A percentile compares a stretch with the other conserved stretches of the same genome.
Evolutionary conservation across 2,888 invertebrate genomes (phyloP).

Genomic region (Brachypalpus laphriformis): DNA sequence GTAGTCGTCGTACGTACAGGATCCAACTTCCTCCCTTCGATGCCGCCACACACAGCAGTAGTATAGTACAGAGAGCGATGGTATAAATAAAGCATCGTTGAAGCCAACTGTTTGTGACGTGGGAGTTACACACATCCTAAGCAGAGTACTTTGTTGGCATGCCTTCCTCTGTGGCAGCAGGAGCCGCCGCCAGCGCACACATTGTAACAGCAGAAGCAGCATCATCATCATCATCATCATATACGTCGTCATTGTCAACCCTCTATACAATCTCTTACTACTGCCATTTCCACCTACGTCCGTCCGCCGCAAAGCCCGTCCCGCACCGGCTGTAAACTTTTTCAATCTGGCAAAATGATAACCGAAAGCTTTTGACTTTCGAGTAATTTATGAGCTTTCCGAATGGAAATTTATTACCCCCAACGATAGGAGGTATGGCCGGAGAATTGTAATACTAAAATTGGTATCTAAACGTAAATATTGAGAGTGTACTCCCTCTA

Average conservation of each 20-base stretch:
- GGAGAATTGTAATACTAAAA: slow-evolving; percentile 39
- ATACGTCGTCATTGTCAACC: slow-evolving; percentile 41
- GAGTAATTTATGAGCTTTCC: slow-evolving; percentile 63
- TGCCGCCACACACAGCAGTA: neutral
- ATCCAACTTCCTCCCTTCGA: neutral
- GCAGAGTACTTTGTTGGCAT: slow-evolving; percentile 19
- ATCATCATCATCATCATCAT: slow-evolving; percentile 6
- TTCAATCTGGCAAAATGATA: slow-evolving; percentile 66
- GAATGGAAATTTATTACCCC: slow-evolving; percentile 61
- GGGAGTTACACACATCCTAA: slow-evolving; percentile 50
- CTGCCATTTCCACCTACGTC: neutral
- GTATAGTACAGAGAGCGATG: neutral
- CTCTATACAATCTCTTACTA: neutral
- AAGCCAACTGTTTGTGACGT: slow-evolving; percentile 61
- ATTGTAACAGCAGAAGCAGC: slow-evolving; percentile 10
- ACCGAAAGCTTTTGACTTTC: slow-evolving; percentile 63
- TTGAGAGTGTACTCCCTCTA: slow-evolving; percentile 14
- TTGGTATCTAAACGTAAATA: slow-evolving; percentile 53
- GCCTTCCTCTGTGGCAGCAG: slow-evolving; percentile 1
- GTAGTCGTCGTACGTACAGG: neutral
- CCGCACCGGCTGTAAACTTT: slow-evolving; percentile 53
- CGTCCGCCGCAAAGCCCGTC: neutral
- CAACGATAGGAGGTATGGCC: neutral
- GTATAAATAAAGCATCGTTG: slow-evolving; percentile 54
- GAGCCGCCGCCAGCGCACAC: slow-evolving; percentile 23